A percentile compares a stretch with the other conserved stretches of the same genome.
phyloP scores from a whole-genome alignment of 2,888 invertebrate genomes.

The Trissoscelio sp. region DNA sequence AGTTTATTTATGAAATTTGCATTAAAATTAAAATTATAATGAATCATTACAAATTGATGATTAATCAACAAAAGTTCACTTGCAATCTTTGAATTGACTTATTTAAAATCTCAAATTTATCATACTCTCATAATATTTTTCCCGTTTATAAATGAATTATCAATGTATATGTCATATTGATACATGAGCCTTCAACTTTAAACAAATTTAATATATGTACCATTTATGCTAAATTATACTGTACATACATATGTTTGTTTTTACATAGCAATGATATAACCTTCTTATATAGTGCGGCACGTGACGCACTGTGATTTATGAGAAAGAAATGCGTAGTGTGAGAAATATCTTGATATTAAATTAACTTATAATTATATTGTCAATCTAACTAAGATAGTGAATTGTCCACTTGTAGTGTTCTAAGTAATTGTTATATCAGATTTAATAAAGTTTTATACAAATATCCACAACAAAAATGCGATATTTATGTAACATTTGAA shows the following conservation, averaged over 20 bases:
- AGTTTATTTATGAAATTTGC: too few species aligned
- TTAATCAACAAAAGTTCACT: too few species aligned
- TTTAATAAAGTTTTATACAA: slow-evolving; percentile 12
- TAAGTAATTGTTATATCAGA: slow-evolving; percentile 20
- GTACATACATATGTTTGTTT: slow-evolving; percentile 13
- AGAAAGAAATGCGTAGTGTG: slow-evolving; percentile 27
- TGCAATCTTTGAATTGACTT: too few species aligned
- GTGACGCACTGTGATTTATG: slow-evolving; percentile 36
- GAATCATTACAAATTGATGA: too few species aligned
- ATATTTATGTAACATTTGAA: slow-evolving; percentile 32
- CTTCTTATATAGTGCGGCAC: slow-evolving; percentile 7
- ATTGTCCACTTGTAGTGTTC: neutral
- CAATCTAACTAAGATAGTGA: neutral
- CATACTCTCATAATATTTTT: neutral
- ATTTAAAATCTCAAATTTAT: neutral
- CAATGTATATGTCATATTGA: slow-evolving; percentile 25
- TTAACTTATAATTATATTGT: slow-evolving; percentile 30
- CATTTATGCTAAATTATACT: slow-evolving; percentile 29
- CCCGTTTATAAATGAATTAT: slow-evolving; percentile 37
- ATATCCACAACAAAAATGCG: neutral
- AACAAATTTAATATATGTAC: slow-evolving; percentile 20
- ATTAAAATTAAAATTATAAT: too few species aligned
- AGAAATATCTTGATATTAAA: slow-evolving; percentile 39
- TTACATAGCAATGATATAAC: slow-evolving; percentile 36
- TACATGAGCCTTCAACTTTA: slow-evolving; percentile 21